Base-by-base conservation (phyloP, 37 sponge, comb jelly and placozoan genomes). In the Aplysina aerophoba region DNA sequence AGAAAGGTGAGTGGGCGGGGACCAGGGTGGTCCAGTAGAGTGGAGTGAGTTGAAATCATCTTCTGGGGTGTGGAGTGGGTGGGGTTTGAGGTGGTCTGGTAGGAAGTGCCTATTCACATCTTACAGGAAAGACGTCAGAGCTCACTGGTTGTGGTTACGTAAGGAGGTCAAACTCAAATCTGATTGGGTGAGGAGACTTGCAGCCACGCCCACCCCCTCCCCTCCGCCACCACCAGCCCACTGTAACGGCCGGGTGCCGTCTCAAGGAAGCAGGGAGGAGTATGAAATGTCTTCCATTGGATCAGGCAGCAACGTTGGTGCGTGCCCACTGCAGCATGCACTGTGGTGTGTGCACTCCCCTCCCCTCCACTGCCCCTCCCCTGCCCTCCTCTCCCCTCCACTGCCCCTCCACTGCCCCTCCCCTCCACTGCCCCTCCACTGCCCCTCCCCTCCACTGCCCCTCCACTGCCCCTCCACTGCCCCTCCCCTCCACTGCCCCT, bases 1-100 rank as follows among this genome's bases (percentile, higher is more conserved):
- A 25, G 85, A 89, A 81, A 79, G 89, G 38, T 13, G 27, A 30
- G 80, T 65, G 72, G 58, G 84, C 59, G 24, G 17, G 2, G 38
- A 36, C 35, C 80, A 89, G 80, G 79, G 50, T 44, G 50, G 50
- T 44, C 6, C 8, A 8, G 50, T 44, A 55, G 79, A n/a, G 55
- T 31, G 69, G 16, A 16, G 17, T 24, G 28, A 35, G 15, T 0
- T 16, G 17, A 16, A 25, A 30, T 31, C 1, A 31, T n/a, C 15
- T 35, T 25, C 0, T 68, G 27, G 3, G 64, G 12, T 28, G 24
- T 28, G 36, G 40, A 54, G 61, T 69, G 61, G 44, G 72, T 31
- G 80, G 4, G 64, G 77, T 33, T 65, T 62, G 34, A 11, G 8
- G 50, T 44, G 50, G 8, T 44, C 6, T 44, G 50, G 8, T 8